phyloP scores from a whole-genome alignment of 2,797 vertebrate genomes.

The Cyclura pinguis region DNA sequence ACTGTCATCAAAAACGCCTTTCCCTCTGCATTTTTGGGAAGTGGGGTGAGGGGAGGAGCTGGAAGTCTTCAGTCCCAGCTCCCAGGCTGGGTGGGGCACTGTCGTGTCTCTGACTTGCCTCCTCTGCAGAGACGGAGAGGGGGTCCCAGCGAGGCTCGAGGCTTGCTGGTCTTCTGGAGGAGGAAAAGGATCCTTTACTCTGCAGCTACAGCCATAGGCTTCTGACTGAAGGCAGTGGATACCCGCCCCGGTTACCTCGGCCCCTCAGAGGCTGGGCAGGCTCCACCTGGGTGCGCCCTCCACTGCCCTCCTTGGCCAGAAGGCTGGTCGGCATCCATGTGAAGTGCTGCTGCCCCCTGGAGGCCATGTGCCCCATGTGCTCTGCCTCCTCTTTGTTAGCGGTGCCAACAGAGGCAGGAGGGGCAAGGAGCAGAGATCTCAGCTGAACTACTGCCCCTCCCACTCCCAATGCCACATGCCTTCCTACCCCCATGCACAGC shows the following conservation, averaged over 20 bases:
- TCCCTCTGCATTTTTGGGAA: no score
- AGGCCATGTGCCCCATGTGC: background rate
- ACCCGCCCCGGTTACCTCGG: no score
- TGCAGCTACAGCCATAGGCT: background rate
- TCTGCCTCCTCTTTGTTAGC: no score
- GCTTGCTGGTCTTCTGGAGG: no score
- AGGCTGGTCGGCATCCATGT: background rate
- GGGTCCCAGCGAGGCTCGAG: background rate
- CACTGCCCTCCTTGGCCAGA: no score
- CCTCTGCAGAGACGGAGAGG: background rate
- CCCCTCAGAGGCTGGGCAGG: background rate
- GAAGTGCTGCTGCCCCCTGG: background rate
- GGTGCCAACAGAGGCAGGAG: no score
- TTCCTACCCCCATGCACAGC: background rate
- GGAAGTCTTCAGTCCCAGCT: no score
- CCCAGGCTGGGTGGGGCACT: background rate
- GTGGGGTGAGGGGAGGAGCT: no score
- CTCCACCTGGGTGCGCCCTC: fast-evolving
- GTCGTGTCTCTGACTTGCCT: background rate
- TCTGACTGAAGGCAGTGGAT: background rate
- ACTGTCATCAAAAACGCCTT: no score
- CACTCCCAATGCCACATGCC: background rate
- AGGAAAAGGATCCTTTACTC: background rate
- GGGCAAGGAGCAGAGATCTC: no score
- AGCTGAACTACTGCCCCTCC: background rate